These are phyloP conservation scores for Sebastes oblongus DNA, from an alignment of 2,797 vertebrate genomes.

Conservation along the genomic window DNA sequence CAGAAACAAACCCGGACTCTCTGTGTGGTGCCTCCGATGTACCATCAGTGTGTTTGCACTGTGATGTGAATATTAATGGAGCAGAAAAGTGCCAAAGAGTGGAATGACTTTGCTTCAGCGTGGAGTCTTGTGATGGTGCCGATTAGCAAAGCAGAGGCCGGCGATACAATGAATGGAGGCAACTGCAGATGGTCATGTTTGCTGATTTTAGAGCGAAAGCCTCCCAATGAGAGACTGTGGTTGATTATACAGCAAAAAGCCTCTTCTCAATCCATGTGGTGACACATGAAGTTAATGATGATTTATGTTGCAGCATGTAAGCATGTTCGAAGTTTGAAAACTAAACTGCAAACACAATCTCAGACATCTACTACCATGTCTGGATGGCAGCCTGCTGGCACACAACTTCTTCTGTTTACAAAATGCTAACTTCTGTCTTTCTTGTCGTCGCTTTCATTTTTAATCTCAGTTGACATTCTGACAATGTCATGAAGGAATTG, in stretches of 20 bases:
- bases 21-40: not conserved
- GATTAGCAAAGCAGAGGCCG: not conserved
- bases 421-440: not conserved
- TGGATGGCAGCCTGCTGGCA: conserved; percentile 9
- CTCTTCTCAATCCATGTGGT: not conserved
- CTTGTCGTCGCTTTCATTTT: not conserved
- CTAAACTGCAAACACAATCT: not conserved
- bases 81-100: not conserved
- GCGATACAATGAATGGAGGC: not conserved
- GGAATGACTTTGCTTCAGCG: not conserved
- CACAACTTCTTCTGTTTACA: not conserved
- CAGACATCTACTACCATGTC: not conserved
- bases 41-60: conserved; percentile 14
- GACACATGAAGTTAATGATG: not conserved
- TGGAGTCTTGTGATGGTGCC: not conserved
- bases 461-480: conserved; percentile 28
- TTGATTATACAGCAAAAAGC: not conserved
- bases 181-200: conserved; percentile 1
- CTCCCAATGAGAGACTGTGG: not conserved
- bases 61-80: conserved; percentile 18
- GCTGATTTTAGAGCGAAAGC: not conserved
- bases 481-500: conserved; percentile 7
- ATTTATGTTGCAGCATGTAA: not conserved
- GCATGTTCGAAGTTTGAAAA: not conserved
- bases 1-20: not conserved